Evolutionary conservation across 1,140 invertebrate species (phyloP), one percentile per base, ranked within the genome.

Genomic region (Coboldia fuscipes): DNA sequence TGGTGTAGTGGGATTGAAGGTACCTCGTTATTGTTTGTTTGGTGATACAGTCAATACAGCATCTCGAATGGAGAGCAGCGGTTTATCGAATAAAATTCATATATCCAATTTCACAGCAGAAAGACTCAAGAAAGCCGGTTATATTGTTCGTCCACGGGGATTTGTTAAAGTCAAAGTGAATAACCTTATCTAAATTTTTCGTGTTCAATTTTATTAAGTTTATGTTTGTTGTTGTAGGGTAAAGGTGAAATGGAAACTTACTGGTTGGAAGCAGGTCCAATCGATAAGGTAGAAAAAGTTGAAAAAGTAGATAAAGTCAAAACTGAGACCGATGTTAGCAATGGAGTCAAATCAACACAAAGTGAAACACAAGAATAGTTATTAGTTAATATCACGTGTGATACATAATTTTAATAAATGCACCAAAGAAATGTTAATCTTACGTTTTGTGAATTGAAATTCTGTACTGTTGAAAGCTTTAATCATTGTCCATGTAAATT

Each of bases 41-140:
- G 86, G 86, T 0, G 86, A 92, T 48, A 86, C 84, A 2, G 75
- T 84, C 7, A 85, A 85, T 44, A 82, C 77, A 1, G 79, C 80
- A 4, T 79, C 81, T 2, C 64, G 83, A 37, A 88, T 90, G 81
- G 80, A 56, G 42, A 53, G 52, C 33, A 51, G 49, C 36, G 43
- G 46, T 19, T 48, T 54, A 28, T 44, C 50, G 2, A 51, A 47
- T 47, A 52, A 46, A 40, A 50, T 56, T 5, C 57, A 59, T 36
- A 40, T 59, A 16, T 57, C 57, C 5, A 41, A 42, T 12, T 43
- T 42, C 30, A 56, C 56, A 4, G 52, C 54, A 6, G 38, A 46
- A 2, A 52, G 54, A 31, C 45, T 59, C 9, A 35, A 41, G 3
- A 31, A 57, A 37, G 60, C 61, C 23, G 50, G 51, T 19, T 83